A percentile compares a stretch with the other conserved stretches of the same genome.
Conservation (phyloP, 2,113 vertebrate species). For the Phylloscopus trochilus region DNA sequence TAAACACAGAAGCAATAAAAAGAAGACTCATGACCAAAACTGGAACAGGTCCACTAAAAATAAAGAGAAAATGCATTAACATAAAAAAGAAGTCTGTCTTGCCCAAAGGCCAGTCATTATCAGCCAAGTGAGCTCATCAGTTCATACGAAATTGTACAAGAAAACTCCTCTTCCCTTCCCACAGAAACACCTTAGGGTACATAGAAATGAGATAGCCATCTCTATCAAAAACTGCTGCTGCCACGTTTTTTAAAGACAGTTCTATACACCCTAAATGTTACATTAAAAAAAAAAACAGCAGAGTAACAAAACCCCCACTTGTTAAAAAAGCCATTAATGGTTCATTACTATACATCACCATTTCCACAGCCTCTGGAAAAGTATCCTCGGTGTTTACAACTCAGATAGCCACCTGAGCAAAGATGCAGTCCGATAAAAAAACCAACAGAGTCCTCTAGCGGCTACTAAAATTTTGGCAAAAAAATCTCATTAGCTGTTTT, state of each 20-base stretch:
- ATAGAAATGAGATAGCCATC: neutral
- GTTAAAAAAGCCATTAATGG: neutral
- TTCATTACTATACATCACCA: neutral
- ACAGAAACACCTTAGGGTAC: neutral
- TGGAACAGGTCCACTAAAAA: slow-evolving; percentile 92
- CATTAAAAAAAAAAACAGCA: neutral
- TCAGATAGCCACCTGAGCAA: neutral
- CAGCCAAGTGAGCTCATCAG: neutral
- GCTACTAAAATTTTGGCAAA: slow-evolving; percentile 44
- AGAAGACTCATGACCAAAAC: slow-evolving; percentile 99
- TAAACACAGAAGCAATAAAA: slow-evolving; percentile 99
- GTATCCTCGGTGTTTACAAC: neutral
- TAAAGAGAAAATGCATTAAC: slow-evolving; percentile 53
- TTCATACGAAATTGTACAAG: neutral
- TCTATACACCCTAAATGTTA: neutral
- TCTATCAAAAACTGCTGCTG: neutral
- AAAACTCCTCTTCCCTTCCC: neutral
- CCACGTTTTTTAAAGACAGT: neutral
- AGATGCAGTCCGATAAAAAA: neutral
- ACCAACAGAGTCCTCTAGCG: slow-evolving; percentile 60
- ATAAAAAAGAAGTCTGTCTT: neutral
- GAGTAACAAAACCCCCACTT: rapidly evolving
- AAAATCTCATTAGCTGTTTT: neutral
- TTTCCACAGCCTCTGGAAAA: neutral
- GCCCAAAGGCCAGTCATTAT: neutral